A percentile compares a stretch with the other conserved stretches of the same genome.
phyloP scores from a whole-genome alignment of 2,888 invertebrate genomes.

The Cryptocephalus moraei region DNA sequence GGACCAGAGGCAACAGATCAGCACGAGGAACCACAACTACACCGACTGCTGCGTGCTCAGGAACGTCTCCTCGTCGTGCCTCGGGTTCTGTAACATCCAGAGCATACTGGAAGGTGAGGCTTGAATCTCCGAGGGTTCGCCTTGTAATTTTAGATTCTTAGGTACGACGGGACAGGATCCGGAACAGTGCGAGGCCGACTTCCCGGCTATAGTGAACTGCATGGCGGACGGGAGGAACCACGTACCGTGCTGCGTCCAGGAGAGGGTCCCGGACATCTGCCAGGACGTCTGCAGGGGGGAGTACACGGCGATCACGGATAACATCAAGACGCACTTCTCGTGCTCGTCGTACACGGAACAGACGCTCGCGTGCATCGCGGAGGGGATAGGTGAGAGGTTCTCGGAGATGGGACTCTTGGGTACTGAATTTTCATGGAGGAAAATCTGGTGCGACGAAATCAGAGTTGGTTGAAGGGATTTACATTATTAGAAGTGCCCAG shows the following conservation, averaged over 20 bases:
- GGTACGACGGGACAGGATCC: constrained; percentile 72
- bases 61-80: constrained; percentile 61
- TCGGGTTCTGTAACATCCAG: constrained; percentile 76
- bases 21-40: constrained; percentile 57
- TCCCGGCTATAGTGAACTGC: constrained; percentile 67
- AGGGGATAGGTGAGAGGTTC: constrained; percentile 53
- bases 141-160: constrained; percentile 36
- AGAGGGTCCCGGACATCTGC: constrained; percentile 73
- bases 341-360: constrained; percentile 75
- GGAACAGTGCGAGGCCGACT: constrained; percentile 70
- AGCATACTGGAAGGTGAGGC: constrained; percentile 35
- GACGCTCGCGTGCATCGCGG: constrained; percentile 72
- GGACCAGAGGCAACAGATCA: constrained; percentile 32
- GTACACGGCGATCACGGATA: constrained; percentile 74
- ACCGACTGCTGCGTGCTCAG: constrained; percentile 65
- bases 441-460: too few species aligned
- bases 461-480: too few species aligned
- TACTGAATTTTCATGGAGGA: too few species aligned
- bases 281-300: constrained; percentile 79
- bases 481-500: too few species aligned
- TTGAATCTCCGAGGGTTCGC: not conserved
- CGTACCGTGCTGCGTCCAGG: constrained; percentile 73
- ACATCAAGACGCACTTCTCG: constrained; percentile 74
- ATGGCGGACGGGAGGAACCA: constrained; percentile 78
- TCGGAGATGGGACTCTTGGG: too few species aligned